Evolutionary conservation across 2,888 invertebrate genomes (phyloP).

Genomic region (Calameuta idolon): DNA sequence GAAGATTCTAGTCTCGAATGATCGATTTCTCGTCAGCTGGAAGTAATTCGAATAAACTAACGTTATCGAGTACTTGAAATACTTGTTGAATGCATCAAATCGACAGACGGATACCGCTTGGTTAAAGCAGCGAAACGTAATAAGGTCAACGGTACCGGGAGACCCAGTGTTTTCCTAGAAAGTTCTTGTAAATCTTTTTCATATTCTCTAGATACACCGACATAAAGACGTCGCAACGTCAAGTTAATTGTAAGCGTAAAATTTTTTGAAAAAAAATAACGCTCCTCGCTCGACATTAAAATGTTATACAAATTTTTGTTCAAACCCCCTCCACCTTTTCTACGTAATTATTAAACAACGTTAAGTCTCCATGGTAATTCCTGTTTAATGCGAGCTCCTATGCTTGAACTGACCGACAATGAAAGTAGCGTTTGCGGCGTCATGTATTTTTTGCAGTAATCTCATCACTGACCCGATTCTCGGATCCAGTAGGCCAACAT

Average conservation of each 20-base stretch:
- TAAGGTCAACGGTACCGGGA: not conserved
- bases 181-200: not conserved
- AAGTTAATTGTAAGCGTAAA: not conserved
- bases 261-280: not conserved
- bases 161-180: not conserved
- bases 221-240: not conserved
- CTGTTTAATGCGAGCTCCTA: not conserved
- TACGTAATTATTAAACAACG: not conserved
- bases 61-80: not conserved
- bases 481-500: constrained; percentile 58
- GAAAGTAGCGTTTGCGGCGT: constrained; percentile 59
- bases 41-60: not conserved
- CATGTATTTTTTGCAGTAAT: constrained; percentile 58
- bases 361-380: not conserved
- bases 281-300: not conserved
- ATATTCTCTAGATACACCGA: not conserved
- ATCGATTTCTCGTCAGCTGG: not conserved
- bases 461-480: constrained; percentile 59
- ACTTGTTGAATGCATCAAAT: not conserved
- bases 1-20: not conserved
- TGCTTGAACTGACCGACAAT: constrained; percentile 48
- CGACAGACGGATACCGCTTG: not conserved
- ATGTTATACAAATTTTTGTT: not conserved
- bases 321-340: not conserved
- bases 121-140: not conserved